Conservation (phyloP, 2,113 vertebrate species). For the Sebastes schlegelii region DNA sequence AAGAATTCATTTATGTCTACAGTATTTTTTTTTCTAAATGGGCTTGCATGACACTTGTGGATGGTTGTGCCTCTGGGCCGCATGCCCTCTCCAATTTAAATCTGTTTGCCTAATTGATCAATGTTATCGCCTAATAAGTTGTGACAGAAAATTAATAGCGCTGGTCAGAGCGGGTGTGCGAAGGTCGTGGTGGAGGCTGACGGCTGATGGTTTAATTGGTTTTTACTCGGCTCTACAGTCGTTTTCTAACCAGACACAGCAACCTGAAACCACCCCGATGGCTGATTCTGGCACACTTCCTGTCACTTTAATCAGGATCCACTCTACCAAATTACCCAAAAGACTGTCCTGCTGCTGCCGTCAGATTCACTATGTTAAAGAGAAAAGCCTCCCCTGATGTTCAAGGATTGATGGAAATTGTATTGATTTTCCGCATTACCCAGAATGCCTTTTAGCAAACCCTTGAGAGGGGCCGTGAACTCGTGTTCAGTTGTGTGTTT, state of each 20-base stretch:
- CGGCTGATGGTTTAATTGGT: slow-evolving; percentile 71
- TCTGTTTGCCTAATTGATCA: slow-evolving; percentile 74
- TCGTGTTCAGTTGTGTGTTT: neutral
- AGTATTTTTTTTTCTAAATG: slow-evolving; percentile 26
- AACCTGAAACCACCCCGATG: slow-evolving; percentile 21
- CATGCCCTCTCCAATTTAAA: slow-evolving; percentile 54
- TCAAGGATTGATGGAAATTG: neutral
- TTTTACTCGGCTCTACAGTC: slow-evolving; percentile 37
- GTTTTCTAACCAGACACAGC: slow-evolving; percentile 21
- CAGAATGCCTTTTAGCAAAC: slow-evolving; percentile 1
- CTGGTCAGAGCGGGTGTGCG: slow-evolving; percentile 55
- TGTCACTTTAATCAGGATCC: slow-evolving; percentile 14
- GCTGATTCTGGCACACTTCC: slow-evolving; percentile 9
- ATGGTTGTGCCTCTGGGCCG: slow-evolving; percentile 32
- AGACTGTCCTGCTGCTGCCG: neutral
- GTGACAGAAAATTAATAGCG: slow-evolving; percentile 73
- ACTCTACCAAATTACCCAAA: slow-evolving; percentile 8
- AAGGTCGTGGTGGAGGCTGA: slow-evolving; percentile 63
- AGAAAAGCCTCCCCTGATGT: neutral
- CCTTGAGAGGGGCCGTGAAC: neutral
- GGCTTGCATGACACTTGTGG: slow-evolving; percentile 25
- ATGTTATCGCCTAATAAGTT: slow-evolving; percentile 72
- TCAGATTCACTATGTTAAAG: slow-evolving; percentile 3
- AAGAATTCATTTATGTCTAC: slow-evolving; percentile 42
- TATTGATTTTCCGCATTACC: slow-evolving; percentile 19